Evolutionary conservation across 2,797 vertebrate species (phyloP).

Genomic region (Euphonia xanthogaster): DNA sequence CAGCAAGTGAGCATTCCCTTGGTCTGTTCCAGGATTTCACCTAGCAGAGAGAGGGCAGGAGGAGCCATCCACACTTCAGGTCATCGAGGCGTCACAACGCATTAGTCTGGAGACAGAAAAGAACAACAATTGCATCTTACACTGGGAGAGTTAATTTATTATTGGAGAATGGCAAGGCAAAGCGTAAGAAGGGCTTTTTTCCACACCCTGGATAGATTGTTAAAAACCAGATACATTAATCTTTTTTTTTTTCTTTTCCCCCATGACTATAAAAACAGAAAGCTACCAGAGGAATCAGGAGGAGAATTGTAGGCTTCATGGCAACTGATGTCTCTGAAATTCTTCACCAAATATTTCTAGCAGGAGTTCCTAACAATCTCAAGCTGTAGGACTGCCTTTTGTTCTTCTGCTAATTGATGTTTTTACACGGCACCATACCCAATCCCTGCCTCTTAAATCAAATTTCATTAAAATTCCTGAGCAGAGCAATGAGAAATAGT

Average conservation of each 20-base stretch:
- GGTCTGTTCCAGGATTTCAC: not conserved
- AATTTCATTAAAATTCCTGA: not conserved
- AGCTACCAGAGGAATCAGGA: not conserved
- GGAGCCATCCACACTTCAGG: not conserved
- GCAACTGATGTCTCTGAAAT: constrained; percentile 1
- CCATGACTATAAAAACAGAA: not conserved
- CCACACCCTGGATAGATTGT: not conserved
- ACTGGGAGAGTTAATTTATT: constrained; percentile 62
- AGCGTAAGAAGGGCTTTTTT: not conserved
- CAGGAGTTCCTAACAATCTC: not conserved
- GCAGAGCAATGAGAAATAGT: not conserved
- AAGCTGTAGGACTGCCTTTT: not conserved
- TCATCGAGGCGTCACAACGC: constrained; percentile 20
- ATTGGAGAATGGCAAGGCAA: constrained; percentile 33
- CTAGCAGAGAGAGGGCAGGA: not conserved
- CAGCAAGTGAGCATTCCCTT: not conserved
- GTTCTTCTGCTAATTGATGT: not conserved
- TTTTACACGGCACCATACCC: not conserved
- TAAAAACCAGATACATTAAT: constrained; percentile 34
- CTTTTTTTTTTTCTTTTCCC: not conserved
- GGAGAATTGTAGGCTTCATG: not conserved
- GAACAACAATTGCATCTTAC: constrained; percentile 48
- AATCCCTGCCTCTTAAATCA: not conserved
- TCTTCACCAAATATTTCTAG: constrained; percentile 18
- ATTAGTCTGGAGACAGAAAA: constrained; percentile 52